These are phyloP conservation scores for Pheucticus melanocephalus DNA, from an alignment of 2,113 vertebrate genomes.

Conservation along the genomic window DNA sequence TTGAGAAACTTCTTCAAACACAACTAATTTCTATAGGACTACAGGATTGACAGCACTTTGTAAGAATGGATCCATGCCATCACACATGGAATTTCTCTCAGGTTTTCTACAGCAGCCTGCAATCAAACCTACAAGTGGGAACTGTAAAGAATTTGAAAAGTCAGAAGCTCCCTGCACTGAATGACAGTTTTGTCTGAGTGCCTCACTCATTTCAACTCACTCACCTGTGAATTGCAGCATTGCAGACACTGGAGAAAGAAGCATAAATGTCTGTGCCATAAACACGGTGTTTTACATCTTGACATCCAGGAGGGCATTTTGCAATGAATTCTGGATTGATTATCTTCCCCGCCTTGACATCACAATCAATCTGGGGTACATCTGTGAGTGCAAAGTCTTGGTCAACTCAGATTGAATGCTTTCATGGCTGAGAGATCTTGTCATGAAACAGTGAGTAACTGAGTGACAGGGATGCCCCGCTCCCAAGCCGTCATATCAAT, in stretches of 20 bases:
- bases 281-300: slow-evolving; percentile 86
- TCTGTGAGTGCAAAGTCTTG: slow-evolving; percentile 73
- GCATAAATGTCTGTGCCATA: slow-evolving; percentile 91
- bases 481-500: neutral
- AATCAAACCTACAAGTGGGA: neutral
- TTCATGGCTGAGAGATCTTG: neutral
- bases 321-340: slow-evolving; percentile 91
- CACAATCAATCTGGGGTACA: slow-evolving; percentile 88
- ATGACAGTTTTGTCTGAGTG: neutral
- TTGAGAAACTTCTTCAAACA: neutral
- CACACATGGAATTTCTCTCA: neutral
- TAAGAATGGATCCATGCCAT: neutral
- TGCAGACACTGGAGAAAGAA: slow-evolving; percentile 96
- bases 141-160: neutral
- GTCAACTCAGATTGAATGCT: slow-evolving; percentile 18
- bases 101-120: neutral
- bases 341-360: slow-evolving; percentile 91
- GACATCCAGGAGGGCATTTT: slow-evolving; percentile 89
- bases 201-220: neutral
- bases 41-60: neutral
- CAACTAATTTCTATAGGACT: neutral
- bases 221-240: slow-evolving; percentile 93
- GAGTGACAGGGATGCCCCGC: neutral
- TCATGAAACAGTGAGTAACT: neutral
- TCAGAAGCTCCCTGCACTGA: neutral